Percentiles rank a stretch among this genome's conserved stretches.
Conservation (phyloP, 2,797 vertebrate genomes). For the Numenius phaeopus region DNA sequence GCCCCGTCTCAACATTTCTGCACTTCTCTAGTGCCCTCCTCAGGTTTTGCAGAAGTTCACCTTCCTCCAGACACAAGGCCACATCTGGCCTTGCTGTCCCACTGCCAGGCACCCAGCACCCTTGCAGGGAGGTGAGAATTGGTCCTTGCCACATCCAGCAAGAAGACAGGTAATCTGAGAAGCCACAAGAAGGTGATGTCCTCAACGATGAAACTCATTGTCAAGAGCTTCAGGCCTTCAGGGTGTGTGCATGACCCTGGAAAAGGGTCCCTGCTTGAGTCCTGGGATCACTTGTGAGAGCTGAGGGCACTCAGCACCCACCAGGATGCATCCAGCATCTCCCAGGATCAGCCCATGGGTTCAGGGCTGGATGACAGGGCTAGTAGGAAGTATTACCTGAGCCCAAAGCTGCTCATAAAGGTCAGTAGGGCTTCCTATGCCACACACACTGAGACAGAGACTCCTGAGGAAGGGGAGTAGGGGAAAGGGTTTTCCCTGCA, state of each 20-base stretch:
- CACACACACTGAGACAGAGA: fast-evolving
- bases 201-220: not conserved
- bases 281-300: not conserved
- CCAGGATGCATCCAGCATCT: not conserved
- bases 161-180: not conserved
- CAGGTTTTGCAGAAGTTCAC: slow-evolving; percentile 55
- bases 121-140: not conserved
- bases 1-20: not conserved
- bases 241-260: not conserved
- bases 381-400: not conserved
- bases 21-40: slow-evolving; percentile 66
- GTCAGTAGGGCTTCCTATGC: not conserved
- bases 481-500: slow-evolving; percentile 7
- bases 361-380: not conserved
- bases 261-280: not conserved
- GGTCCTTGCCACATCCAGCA: not conserved
- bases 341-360: not conserved
- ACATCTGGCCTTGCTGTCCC: not conserved
- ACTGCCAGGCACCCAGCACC: not conserved
- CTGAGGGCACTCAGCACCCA: not conserved
- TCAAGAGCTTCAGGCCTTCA: not conserved
- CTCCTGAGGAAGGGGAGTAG: not conserved
- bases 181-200: not conserved
- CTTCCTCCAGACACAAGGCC: not conserved
- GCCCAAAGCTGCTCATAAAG: not conserved